Conservation (phyloP, 2,113 vertebrate genomes). For the Melanerpes formicivorus region DNA sequence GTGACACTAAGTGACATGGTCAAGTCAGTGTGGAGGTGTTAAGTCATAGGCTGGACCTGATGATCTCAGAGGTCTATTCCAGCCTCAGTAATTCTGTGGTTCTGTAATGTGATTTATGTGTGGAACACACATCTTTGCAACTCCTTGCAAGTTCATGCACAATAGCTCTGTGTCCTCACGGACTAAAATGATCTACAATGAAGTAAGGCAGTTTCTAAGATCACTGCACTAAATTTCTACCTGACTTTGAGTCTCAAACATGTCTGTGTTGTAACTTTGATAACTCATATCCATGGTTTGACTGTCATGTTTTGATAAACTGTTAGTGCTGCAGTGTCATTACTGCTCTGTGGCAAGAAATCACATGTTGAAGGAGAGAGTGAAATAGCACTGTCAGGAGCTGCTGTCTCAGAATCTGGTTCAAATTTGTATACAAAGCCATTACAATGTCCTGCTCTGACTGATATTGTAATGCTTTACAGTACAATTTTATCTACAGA, state of each 20-base stretch:
- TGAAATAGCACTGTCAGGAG: constrained; percentile 19
- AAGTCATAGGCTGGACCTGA: too few relatives aligned
- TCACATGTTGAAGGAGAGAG: background rate
- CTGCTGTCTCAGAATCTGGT: background rate
- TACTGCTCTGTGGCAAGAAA: background rate
- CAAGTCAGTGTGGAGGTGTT: too few relatives aligned
- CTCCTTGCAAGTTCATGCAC: background rate
- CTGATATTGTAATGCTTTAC: background rate
- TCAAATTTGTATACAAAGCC: constrained; percentile 25
- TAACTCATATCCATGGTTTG: background rate
- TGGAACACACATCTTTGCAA: background rate
- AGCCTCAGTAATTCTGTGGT: too few relatives aligned
- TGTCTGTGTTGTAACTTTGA: background rate
- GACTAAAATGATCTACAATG: background rate
- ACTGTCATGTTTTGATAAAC: constrained; percentile 5
- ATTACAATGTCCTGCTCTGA: background rate
- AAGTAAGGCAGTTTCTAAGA: background rate
- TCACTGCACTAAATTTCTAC: background rate
- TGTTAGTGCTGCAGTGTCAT: background rate
- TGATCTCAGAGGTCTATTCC: too few relatives aligned
- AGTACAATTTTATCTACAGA: background rate
- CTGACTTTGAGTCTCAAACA: background rate
- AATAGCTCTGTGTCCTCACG: background rate
- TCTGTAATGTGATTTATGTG: background rate
- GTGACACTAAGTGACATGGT: too few relatives aligned